Conservation (phyloP, 2,113 vertebrate species). For the Etheostoma spectabile region DNA sequence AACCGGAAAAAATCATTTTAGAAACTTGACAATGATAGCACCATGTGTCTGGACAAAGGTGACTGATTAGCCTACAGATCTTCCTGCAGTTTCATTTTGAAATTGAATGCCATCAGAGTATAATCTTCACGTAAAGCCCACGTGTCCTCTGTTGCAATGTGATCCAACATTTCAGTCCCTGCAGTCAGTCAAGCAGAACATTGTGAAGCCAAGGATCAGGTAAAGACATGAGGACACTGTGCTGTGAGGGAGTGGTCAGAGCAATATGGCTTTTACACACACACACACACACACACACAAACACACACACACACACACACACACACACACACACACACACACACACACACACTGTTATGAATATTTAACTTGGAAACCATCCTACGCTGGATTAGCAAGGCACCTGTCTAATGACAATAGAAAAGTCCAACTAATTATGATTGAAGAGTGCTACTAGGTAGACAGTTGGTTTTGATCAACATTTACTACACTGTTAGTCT, state of each 20-base stretch:
- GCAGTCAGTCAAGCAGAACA: constrained; percentile 45
- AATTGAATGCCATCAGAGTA: constrained; percentile 53
- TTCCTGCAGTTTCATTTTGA: constrained; percentile 48
- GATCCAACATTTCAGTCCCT: constrained; percentile 52
- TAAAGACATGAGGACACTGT: constrained; percentile 1
- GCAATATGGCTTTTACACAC: background rate
- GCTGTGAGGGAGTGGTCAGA: constrained; percentile 32
- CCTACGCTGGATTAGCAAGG: constrained; percentile 11
- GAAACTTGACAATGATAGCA: background rate
- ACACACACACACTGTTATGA: constrained; percentile 31
- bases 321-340: constrained; percentile 21
- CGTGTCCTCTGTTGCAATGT: constrained; percentile 46
- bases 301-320: background rate
- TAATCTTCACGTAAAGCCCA: constrained; percentile 46
- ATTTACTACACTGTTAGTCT: background rate
- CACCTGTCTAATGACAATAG: background rate
- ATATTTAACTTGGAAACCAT: constrained; percentile 67
- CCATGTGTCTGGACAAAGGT: constrained; percentile 9
- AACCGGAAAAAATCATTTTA: background rate
- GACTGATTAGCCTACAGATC: constrained; percentile 6
- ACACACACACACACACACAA: constrained; percentile 21
- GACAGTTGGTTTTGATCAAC: background rate
- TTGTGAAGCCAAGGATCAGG: constrained; percentile 7
- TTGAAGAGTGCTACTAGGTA: background rate
- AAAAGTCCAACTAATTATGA: background rate